Evolutionary conservation across 1,140 invertebrate genomes (phyloP).

Genomic region (Pachypeltis micranthus): DNA sequence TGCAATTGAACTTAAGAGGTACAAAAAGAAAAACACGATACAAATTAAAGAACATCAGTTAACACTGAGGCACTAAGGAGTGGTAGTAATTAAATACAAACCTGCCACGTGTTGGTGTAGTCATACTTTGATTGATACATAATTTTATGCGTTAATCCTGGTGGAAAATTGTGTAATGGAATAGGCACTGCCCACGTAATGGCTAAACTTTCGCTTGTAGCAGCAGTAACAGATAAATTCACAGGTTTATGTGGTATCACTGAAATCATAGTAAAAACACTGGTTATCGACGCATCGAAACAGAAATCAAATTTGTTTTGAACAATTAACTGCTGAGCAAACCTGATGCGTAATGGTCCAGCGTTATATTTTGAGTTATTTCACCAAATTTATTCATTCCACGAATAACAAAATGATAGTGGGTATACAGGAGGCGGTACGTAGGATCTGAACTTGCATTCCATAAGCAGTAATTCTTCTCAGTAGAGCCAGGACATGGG

Average conservation of each 20-base stretch:
- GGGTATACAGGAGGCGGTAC: constrained; percentile 46
- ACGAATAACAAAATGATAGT: constrained; percentile 42
- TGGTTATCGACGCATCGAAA: background rate
- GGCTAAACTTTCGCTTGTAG: constrained; percentile 42
- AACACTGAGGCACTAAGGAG: too few species aligned
- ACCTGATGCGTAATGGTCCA: constrained; percentile 50
- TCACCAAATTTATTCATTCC: constrained; percentile 44
- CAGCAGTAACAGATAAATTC: constrained; percentile 41
- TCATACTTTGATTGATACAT: constrained; percentile 49
- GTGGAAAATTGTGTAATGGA: constrained; percentile 44
- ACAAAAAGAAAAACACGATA: too few species aligned
- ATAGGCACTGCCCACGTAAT: constrained; percentile 46
- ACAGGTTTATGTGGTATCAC: constrained; percentile 46
- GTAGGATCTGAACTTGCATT: constrained; percentile 40
- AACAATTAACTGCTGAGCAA: background rate
- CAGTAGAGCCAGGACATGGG: constrained; percentile 22
- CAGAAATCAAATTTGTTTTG: constrained; percentile 10
- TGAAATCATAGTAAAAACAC: constrained; percentile 29
- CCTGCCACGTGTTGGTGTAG: constrained; percentile 40
- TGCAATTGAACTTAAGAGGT: too few species aligned
- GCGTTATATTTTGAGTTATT: constrained; percentile 36
- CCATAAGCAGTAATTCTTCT: constrained; percentile 40
- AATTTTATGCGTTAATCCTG: constrained; percentile 45
- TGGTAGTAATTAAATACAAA: too few species aligned
- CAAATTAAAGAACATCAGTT: too few species aligned